Conservation (phyloP, 2,888 invertebrate genomes). For the Agrochola lota region DNA sequence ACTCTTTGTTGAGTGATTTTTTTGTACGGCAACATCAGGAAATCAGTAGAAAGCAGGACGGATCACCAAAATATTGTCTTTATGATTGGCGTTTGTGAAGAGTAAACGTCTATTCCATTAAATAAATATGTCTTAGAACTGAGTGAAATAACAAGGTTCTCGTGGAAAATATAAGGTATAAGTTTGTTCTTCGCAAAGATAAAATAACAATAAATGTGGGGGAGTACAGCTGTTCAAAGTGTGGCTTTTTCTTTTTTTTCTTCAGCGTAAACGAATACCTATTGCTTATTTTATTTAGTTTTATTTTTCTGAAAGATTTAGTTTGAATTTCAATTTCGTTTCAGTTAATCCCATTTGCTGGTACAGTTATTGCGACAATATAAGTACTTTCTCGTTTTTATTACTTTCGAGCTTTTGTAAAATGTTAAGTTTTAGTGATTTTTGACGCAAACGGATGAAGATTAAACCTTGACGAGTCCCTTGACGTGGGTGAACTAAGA, state of each 20-base stretch:
- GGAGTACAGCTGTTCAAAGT: conserved; percentile 2
- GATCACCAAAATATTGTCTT: conserved; percentile 28
- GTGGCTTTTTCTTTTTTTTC: conserved; percentile 9
- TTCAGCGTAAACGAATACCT: background rate
- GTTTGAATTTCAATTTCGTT: conserved; percentile 29
- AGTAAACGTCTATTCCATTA: conserved; percentile 15
- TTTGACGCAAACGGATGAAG: background rate
- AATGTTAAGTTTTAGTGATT: background rate
- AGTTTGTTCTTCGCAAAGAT: conserved; percentile 5
- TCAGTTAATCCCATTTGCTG: conserved; percentile 17
- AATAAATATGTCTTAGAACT: conserved; percentile 11
- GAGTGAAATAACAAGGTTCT: conserved; percentile 33
- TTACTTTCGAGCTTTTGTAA: conserved; percentile 5
- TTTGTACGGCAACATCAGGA: conserved; percentile 7
- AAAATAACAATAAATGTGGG: conserved; percentile 32
- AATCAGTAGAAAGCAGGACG: background rate
- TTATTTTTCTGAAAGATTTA: conserved; percentile 8
- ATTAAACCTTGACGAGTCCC: background rate
- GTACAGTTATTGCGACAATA: background rate
- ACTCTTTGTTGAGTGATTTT: conserved; percentile 3
- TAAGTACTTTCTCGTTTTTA: conserved; percentile 2
- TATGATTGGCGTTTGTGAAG: conserved; percentile 11
- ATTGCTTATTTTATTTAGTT: conserved; percentile 34
- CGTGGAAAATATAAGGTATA: conserved; percentile 14
- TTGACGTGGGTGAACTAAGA: background rate